phyloP scores from a whole-genome alignment of 2,797 vertebrate genomes.

The Microctenopoma lineatum region DNA sequence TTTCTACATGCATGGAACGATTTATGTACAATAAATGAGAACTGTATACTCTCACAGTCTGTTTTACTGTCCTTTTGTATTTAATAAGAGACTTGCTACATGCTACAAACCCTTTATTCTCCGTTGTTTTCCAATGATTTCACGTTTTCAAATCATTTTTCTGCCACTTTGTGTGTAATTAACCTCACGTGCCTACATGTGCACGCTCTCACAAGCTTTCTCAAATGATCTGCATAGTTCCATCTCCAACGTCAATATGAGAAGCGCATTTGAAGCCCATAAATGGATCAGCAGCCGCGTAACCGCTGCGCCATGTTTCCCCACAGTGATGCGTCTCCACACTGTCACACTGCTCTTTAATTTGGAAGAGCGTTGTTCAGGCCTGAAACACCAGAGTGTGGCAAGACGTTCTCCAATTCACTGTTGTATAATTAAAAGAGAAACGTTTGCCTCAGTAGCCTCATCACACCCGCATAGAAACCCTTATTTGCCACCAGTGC shows the following conservation, averaged over 20 bases:
- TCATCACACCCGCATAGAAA: slow-evolving; percentile 49
- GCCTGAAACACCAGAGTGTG: slow-evolving; percentile 68
- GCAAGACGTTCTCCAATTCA: slow-evolving; percentile 51
- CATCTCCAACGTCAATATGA: slow-evolving; percentile 57
- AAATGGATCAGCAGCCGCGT: slow-evolving; percentile 58
- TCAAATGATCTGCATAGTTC: slow-evolving; percentile 73
- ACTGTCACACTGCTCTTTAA: slow-evolving; percentile 74
- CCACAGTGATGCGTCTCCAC: slow-evolving; percentile 57
- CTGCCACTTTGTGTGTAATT: slow-evolving; percentile 53
- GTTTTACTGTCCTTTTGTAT: neutral
- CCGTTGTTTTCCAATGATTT: neutral
- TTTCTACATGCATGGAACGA: neutral
- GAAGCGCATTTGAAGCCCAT: slow-evolving; percentile 56
- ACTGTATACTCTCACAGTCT: slow-evolving; percentile 8
- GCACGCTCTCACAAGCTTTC: slow-evolving; percentile 51
- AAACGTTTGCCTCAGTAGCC: slow-evolving; percentile 60
- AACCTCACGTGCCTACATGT: slow-evolving; percentile 40
- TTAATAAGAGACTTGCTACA: slow-evolving; percentile 3
- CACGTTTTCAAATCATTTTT: slow-evolving; percentile 48
- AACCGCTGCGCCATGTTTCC: slow-evolving; percentile 53
- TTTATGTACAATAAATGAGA: neutral
- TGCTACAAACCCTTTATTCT: slow-evolving; percentile 10
- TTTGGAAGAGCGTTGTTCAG: slow-evolving; percentile 60
- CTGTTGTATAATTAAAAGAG: slow-evolving; percentile 77
- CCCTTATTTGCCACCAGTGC: slow-evolving; percentile 46